A percentile compares a stretch with the other conserved stretches of the same genome.
Conservation (phyloP, 2,113 vertebrate species). For the Rhea americana region DNA sequence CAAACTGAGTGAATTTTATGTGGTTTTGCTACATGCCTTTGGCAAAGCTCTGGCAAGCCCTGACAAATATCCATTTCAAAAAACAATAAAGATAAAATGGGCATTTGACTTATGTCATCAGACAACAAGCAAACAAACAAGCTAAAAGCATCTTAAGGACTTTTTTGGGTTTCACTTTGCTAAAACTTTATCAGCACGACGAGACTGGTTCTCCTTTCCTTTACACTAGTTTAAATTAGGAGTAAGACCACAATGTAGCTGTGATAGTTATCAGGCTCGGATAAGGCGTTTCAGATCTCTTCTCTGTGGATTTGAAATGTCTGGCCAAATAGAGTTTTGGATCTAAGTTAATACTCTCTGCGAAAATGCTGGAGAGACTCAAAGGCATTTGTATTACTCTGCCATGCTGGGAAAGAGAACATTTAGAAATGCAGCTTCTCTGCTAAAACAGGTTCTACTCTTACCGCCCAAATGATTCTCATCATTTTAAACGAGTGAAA, state of each 20-base stretch:
- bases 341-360: conserved; percentile 61
- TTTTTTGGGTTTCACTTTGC: conserved; percentile 39
- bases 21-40: conserved; percentile 54
- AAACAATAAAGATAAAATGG: conserved; percentile 14
- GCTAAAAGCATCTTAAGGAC: not conserved
- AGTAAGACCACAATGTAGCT: conserved; percentile 10
- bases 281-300: conserved; percentile 62
- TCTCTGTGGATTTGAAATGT: conserved; percentile 31
- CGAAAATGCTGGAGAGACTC: conserved; percentile 49
- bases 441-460: not conserved
- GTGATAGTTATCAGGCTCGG: conserved; percentile 48
- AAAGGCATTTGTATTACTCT: conserved; percentile 27
- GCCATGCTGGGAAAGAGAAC: not conserved
- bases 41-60: conserved; percentile 47
- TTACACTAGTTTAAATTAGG: conserved; percentile 32
- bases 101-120: not conserved
- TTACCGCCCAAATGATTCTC: not conserved
- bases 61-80: conserved; percentile 24
- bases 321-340: conserved; percentile 56
- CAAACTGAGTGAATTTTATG: conserved; percentile 31
- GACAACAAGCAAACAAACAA: conserved; percentile 44
- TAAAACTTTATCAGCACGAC: not conserved
- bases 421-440: conserved; percentile 22
- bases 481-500: not conserved
- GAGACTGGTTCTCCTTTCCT: not conserved